A percentile compares a stretch with the other conserved stretches of the same genome.
Conservation (phyloP, 2,113 vertebrate species). For the Dendropsophus ebraccatus region DNA sequence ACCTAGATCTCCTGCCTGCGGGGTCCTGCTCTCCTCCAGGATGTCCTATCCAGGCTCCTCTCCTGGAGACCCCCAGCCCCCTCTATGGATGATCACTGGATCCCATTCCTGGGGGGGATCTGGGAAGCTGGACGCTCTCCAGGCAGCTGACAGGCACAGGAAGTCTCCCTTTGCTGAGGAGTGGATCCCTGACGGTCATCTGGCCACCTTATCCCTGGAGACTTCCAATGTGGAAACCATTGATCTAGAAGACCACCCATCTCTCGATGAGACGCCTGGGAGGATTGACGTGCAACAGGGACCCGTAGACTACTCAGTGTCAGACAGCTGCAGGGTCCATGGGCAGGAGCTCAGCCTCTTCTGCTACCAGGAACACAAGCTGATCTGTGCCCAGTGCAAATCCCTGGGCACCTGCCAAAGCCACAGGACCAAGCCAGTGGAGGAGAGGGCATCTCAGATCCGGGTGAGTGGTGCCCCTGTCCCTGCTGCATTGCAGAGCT, state of each 20-base stretch:
- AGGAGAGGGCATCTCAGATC: conserved; percentile 74
- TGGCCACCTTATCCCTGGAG: conserved; percentile 34
- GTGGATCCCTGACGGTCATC: conserved; percentile 17
- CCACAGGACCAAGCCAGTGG: conserved; percentile 75
- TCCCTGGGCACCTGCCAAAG: conserved; percentile 72
- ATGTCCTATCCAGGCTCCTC: conserved; percentile 24
- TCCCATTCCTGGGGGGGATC: not conserved
- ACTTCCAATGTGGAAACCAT: not conserved
- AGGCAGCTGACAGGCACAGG: not conserved
- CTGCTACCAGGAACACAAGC: conserved; percentile 77
- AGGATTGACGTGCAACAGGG: not conserved
- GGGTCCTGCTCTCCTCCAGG: not conserved
- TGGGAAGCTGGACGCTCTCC: not conserved
- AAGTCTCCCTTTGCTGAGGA: conserved; percentile 37
- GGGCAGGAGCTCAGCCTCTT: conserved; percentile 74
- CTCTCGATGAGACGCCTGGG: not conserved
- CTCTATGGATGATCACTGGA: not conserved
- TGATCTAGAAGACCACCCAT: not conserved
- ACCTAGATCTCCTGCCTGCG: not conserved
- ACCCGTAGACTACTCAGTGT: not conserved
- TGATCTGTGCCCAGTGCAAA: conserved; percentile 76
- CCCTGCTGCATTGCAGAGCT: conserved; percentile 24
- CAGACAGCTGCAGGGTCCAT: conserved; percentile 72
- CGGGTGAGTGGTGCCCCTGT: conserved; percentile 73
- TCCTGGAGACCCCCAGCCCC: not conserved